Conservation (phyloP, 2,113 vertebrate species). For the Dinomys branickii region DNA sequence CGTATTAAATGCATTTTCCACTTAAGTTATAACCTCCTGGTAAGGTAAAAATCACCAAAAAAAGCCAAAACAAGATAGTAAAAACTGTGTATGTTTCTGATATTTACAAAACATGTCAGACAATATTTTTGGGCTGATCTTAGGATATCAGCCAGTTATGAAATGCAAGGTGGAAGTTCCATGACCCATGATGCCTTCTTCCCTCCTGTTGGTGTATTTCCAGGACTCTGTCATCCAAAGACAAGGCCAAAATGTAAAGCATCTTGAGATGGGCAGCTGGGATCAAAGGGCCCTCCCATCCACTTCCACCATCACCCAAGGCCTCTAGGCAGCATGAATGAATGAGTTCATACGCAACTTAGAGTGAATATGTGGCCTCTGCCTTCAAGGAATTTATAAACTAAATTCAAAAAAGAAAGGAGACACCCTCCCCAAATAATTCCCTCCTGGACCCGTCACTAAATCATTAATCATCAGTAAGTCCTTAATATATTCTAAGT, state of each 20-base stretch:
- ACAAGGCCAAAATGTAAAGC: background rate
- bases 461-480: slow-evolving; percentile 15
- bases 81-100: slow-evolving; percentile 13
- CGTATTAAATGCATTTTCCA: background rate
- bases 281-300: background rate
- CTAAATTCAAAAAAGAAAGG: background rate
- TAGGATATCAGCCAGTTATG: background rate
- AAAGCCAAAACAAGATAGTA: background rate
- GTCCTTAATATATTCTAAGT: slow-evolving; percentile 17
- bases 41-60: background rate
- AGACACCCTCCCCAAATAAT: background rate
- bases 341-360: background rate
- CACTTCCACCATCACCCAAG: background rate
- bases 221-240: background rate
- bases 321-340: background rate
- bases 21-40: background rate
- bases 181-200: background rate
- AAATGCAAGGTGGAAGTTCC: background rate
- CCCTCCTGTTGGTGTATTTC: background rate
- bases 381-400: slow-evolving; percentile 18
- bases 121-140: background rate
- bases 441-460: background rate
- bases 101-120: slow-evolving; percentile 15
- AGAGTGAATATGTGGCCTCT: background rate
- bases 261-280: background rate